Conservation (phyloP, 2,113 vertebrate genomes). For the Xenotilapia caudafasciata region DNA sequence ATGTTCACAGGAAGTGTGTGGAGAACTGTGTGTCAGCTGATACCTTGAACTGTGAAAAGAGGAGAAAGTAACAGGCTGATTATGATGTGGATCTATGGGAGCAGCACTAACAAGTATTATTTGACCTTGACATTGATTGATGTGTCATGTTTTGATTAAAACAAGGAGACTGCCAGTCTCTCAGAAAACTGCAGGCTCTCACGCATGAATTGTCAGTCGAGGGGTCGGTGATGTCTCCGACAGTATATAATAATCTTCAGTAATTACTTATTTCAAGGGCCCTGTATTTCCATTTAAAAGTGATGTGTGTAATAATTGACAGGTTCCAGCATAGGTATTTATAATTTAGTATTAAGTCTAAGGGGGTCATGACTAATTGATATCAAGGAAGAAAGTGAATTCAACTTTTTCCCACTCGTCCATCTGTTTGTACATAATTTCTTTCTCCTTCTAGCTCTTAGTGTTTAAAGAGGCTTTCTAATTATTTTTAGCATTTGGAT, state of each 20-base stretch:
- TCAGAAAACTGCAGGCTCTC: background rate
- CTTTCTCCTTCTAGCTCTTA: background rate
- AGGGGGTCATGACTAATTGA: background rate
- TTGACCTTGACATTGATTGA: slow-evolving; percentile 20
- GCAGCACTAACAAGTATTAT: background rate
- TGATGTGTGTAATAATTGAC: background rate
- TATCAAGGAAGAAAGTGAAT: background rate
- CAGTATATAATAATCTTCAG: background rate
- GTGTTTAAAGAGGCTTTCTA: background rate
- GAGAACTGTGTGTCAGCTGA: background rate
- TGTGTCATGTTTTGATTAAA: background rate
- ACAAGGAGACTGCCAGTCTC: background rate
- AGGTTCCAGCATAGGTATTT: background rate
- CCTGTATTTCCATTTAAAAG: background rate
- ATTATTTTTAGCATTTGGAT: background rate
- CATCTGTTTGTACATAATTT: background rate
- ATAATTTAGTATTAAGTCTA: background rate
- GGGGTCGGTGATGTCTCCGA: background rate
- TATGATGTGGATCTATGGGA: background rate
- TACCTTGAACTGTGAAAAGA: background rate
- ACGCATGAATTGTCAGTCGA: background rate
- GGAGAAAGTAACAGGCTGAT: background rate
- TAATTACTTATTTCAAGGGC: background rate
- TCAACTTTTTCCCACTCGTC: background rate
- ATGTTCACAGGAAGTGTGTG: background rate